Evolutionary conservation across 92 coral and sea anemone genomes (phyloP).

Genomic region (Umimayanthus kanabou): DNA sequence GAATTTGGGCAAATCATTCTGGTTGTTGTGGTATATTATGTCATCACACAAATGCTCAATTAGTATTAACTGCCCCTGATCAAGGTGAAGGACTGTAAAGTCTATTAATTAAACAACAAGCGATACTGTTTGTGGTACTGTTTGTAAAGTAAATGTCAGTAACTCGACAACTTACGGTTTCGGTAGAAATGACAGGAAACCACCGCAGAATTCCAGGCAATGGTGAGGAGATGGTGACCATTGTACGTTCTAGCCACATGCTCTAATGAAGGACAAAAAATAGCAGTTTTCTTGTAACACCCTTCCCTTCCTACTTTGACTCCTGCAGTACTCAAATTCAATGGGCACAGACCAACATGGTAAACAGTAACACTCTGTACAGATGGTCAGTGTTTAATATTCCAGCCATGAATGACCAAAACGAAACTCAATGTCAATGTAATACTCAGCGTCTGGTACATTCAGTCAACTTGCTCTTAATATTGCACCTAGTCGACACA

Average conservation of each 20-base stretch:
- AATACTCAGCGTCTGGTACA: neutral
- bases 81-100: neutral
- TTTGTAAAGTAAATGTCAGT: neutral
- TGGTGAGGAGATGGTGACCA: constrained; percentile 66
- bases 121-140: neutral
- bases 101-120: neutral
- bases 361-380: neutral
- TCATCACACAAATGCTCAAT: too few species aligned
- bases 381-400: neutral
- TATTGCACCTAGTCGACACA: neutral
- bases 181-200: constrained; percentile 83
- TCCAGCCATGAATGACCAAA: neutral
- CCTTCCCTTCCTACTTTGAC: too few species aligned
- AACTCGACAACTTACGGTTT: constrained; percentile 65
- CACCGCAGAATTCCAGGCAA: constrained; percentile 93
- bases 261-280: constrained; percentile 53
- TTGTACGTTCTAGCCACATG: constrained; percentile 92
- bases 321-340: too few species aligned
- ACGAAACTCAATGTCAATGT: too few species aligned
- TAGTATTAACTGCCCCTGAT: too few species aligned
- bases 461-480: neutral
- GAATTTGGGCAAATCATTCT: too few species aligned
- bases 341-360: too few species aligned
- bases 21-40: too few species aligned
- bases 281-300: too few species aligned